phyloP scores from a whole-genome alignment of 2,797 vertebrate genomes.

The Sebastes oblongus region DNA sequence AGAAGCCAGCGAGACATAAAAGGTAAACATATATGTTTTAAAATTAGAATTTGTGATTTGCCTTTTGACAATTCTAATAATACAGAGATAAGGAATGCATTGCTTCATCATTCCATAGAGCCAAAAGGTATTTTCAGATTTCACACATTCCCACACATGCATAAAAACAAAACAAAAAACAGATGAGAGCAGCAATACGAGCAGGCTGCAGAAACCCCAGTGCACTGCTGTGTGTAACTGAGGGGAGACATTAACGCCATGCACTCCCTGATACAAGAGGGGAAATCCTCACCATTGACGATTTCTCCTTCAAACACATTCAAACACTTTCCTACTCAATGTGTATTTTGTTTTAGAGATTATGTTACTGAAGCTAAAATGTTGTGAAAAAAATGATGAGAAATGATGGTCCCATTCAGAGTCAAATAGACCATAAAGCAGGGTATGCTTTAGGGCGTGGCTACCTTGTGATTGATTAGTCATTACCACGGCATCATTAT shows the following conservation, averaged over 20 bases:
- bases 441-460: too few species aligned
- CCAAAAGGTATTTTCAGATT: slow-evolving; percentile 23
- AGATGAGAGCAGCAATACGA: not conserved
- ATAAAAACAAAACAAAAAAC: slow-evolving; percentile 3
- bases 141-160: slow-evolving; percentile 35
- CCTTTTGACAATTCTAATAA: not conserved
- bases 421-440: too few species aligned
- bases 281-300: not conserved
- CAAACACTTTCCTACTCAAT: not conserved
- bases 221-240: not conserved
- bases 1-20: not conserved
- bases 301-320: not conserved
- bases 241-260: not conserved
- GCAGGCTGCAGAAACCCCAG: not conserved
- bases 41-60: not conserved
- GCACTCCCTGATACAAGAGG: not conserved
- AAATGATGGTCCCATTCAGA: too few species aligned
- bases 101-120: not conserved
- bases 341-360: not conserved
- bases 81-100: not conserved
- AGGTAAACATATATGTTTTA: not conserved
- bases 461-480: too few species aligned
- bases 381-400: not conserved
- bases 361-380: not conserved
- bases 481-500: too few species aligned